Conservation (phyloP, 2,888 invertebrate genomes). For the Gymnocheta viridis region DNA sequence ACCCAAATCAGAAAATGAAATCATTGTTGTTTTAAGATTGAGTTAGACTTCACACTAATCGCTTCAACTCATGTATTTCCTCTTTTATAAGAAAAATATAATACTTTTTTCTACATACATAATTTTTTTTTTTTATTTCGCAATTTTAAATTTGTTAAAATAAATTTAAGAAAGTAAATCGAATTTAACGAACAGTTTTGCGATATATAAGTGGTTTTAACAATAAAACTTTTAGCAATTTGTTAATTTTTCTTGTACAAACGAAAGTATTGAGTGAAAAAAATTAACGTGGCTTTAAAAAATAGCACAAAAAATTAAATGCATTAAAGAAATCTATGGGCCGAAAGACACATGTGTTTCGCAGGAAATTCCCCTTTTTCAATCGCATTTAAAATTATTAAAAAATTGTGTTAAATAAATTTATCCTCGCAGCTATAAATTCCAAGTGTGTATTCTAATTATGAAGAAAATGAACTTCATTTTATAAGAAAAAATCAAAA, state of each 20-base stretch:
- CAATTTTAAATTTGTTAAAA: neutral
- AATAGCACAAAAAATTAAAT: no score
- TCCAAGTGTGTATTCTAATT: constrained; percentile 1
- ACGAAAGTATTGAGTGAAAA: neutral
- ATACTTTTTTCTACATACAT: neutral
- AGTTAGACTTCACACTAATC: no score
- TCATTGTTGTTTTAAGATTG: no score
- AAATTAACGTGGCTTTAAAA: neutral
- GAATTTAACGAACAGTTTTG: neutral
- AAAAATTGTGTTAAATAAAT: neutral
- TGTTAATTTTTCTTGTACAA: no score
- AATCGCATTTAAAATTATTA: neutral
- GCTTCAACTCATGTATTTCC: neutral
- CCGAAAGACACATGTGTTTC: neutral
- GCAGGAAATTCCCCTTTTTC: neutral
- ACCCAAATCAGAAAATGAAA: no score
- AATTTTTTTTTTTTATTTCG: no score
- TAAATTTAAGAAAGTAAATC: neutral
- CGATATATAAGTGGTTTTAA: no score
- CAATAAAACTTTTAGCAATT: no score
- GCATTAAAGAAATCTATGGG: neutral
- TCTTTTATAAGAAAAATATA: neutral
- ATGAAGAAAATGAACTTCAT: constrained; percentile 24
- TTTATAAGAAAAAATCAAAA: constrained; percentile 5
- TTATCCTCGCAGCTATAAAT: neutral